Evolutionary conservation across 2,113 vertebrate genomes (phyloP), one percentile per base, ranked within the genome.

Genomic region (Xyrauchen texanus): DNA sequence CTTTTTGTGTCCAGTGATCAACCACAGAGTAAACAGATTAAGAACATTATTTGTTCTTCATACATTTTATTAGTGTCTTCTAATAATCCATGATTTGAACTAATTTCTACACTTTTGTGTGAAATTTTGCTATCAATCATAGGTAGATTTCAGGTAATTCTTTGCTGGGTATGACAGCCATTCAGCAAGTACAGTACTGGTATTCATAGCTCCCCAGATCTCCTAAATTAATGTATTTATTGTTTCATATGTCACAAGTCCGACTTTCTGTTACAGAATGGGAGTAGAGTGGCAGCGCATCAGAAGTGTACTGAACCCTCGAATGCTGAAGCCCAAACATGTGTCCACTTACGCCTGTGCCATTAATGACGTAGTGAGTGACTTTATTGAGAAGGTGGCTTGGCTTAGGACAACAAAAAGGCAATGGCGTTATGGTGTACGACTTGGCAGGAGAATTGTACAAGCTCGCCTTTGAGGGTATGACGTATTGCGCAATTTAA

Each of bases 391-490:
- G 46, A 92, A 88, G n/a, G 82, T 97, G 81, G 85, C 83, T 68
- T 88, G 90, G 16, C 82, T 95, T 52, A 88, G 87, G 81, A 90
- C 87, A 0, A 90, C 90, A 61, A 92, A 92, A 85, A 5, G 84
- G 92, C 2, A 89, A 89, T 0, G 95, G 94, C 0, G 89, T 93
- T 4, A 84, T 94, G 83, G 94, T 99, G 72, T 62, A 89, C 0
- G 91, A 98, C 9, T 12, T 96, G 63, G 93, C 97, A 7, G 91
- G 85, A 15, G 90, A 94, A n/a, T 93, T 99, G 34, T 98, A 98
- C 88, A 93, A 94, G 77, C 96, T 98, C 64, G 93, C 97, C 62
- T 95, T 98, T 84, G 98, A 99, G 96, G 96, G 98, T 99, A 85
- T 77, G 80, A 53, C 34, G 42, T 60, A 9, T 4, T 65, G 15